These are phyloP conservation scores for Drosophila yakuba DNA, from an alignment of 1,140 invertebrate genomes.

Conservation along the genomic window DNA sequence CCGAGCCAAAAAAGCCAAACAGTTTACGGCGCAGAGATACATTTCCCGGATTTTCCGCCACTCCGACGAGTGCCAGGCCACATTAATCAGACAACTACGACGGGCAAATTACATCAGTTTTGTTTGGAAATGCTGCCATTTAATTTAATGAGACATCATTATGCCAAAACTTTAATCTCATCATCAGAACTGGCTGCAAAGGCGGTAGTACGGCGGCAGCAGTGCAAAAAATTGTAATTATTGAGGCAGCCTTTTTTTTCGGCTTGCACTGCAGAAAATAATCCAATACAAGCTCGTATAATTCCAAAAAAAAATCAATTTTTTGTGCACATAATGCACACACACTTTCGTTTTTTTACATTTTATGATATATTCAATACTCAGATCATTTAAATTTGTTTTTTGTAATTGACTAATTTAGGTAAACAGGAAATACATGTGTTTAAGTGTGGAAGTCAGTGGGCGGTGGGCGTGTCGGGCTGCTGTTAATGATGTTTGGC, in stretches of 20 bases:
- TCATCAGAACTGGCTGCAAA: constrained; percentile 18
- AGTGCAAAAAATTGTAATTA: constrained; percentile 47
- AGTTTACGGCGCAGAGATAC: constrained; percentile 19
- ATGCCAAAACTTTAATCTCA: constrained; percentile 63
- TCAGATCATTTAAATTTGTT: no score
- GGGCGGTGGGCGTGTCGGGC: constrained; percentile 3
- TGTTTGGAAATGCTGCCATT: constrained; percentile 50
- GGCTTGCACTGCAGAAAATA: constrained; percentile 2
- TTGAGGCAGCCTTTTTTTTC: constrained; percentile 42
- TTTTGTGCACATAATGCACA: no score
- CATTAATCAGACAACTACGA: constrained; percentile 41
- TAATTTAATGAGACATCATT: constrained; percentile 63
- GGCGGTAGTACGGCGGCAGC: neutral
- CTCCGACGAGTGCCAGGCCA: constrained; percentile 2
- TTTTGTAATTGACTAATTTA: no score
- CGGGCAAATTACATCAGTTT: constrained; percentile 50
- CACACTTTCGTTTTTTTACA: no score
- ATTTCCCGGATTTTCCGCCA: neutral
- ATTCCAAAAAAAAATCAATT: neutral
- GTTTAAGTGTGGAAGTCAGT: constrained; percentile 18
- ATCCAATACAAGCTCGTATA: neutral
- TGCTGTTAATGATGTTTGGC: constrained; percentile 63
- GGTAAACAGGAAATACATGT: neutral
- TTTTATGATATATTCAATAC: no score
- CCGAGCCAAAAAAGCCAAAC: constrained; percentile 26